Percentiles rank a stretch among this genome's conserved stretches.
Evolutionary conservation across 2,797 vertebrate species (phyloP).

Genomic region (Sternarchorhynchus goeldii): DNA sequence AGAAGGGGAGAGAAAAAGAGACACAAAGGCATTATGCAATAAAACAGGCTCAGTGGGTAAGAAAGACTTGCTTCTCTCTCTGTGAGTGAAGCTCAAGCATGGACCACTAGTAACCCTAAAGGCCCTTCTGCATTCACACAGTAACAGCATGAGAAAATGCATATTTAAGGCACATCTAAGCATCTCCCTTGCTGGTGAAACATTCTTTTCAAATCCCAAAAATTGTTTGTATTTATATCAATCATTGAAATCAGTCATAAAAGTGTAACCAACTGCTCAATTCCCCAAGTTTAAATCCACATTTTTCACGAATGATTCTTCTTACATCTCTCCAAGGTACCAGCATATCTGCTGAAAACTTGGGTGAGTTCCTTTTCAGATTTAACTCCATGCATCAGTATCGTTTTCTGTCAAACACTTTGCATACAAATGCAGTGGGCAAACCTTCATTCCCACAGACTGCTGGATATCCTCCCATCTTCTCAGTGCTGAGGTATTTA

Average conservation of each 20-base stretch:
- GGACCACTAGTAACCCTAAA: constrained; percentile 29
- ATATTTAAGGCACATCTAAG: neutral
- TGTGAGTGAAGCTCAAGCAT: constrained; percentile 7
- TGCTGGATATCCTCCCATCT: constrained; percentile 44
- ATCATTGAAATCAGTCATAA: neutral
- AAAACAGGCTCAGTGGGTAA: constrained; percentile 21
- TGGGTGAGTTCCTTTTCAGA: neutral
- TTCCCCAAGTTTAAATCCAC: neutral
- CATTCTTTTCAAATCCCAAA: neutral
- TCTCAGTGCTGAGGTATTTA: constrained; percentile 45
- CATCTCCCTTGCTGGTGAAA: constrained; percentile 3
- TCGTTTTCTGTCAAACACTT: constrained; percentile 21
- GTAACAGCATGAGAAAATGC: constrained; percentile 16
- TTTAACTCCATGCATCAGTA: constrained; percentile 23
- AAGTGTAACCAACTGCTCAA: neutral
- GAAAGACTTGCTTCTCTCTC: constrained; percentile 13
- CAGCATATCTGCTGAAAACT: constrained; percentile 12
- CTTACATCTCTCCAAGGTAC: neutral
- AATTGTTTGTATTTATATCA: constrained; percentile 14
- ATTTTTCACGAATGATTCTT: constrained; percentile 4
- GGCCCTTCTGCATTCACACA: neutral
- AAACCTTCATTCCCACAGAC: constrained; percentile 25
- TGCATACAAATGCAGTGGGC: constrained; percentile 19
- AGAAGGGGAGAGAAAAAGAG: constrained; percentile 36
- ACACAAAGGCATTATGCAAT: constrained; percentile 46